A percentile compares a stretch with the other conserved stretches of the same genome.
phyloP scores from a whole-genome alignment of 2,888 invertebrate species.

The Rhagophthalmus giganteus region DNA sequence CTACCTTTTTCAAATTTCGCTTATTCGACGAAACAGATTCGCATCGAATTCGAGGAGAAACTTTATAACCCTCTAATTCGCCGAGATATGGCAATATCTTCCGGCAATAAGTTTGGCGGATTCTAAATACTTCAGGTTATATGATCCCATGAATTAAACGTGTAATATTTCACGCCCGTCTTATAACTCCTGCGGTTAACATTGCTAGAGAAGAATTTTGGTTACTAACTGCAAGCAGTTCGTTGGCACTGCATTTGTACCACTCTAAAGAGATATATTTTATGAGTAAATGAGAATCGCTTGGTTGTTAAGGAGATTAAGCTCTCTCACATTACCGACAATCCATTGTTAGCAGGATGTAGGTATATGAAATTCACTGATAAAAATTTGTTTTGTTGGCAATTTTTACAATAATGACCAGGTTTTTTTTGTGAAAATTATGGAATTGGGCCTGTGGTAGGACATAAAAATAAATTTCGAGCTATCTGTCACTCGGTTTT shows the following conservation, averaged over 20 bases:
- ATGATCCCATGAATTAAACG: slow-evolving; percentile 21
- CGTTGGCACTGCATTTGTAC: slow-evolving; percentile 13
- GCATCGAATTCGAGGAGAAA: too few relatives aligned
- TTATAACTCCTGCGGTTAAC: slow-evolving; percentile 16
- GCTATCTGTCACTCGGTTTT: too few relatives aligned
- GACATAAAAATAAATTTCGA: too few relatives aligned
- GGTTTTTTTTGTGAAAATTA: too few relatives aligned
- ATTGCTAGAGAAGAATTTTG: slow-evolving; percentile 16
- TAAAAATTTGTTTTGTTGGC: too few relatives aligned
- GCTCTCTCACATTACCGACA: slow-evolving; percentile 7
- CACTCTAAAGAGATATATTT: slow-evolving; percentile 11
- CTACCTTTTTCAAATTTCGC: too few relatives aligned
- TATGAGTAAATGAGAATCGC: slow-evolving; percentile 8
- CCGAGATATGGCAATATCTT: too few relatives aligned
- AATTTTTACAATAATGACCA: too few relatives aligned
- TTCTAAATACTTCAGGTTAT: slow-evolving; percentile 20
- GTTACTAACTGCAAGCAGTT: slow-evolving; percentile 19
- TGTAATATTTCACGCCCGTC: slow-evolving; percentile 17
- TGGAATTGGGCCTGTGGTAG: too few relatives aligned
- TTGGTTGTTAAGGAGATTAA: slow-evolving; percentile 11
- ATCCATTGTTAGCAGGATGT: slow-evolving; percentile 8
- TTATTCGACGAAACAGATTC: too few relatives aligned
- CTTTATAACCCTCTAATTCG: too few relatives aligned
- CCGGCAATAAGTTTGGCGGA: slow-evolving; percentile 13
- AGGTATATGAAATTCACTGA: too few relatives aligned